Percentiles rank a stretch among this genome's conserved stretches.
phyloP scores from a whole-genome alignment of 2,113 vertebrate genomes.

The Callipepla squamata region DNA sequence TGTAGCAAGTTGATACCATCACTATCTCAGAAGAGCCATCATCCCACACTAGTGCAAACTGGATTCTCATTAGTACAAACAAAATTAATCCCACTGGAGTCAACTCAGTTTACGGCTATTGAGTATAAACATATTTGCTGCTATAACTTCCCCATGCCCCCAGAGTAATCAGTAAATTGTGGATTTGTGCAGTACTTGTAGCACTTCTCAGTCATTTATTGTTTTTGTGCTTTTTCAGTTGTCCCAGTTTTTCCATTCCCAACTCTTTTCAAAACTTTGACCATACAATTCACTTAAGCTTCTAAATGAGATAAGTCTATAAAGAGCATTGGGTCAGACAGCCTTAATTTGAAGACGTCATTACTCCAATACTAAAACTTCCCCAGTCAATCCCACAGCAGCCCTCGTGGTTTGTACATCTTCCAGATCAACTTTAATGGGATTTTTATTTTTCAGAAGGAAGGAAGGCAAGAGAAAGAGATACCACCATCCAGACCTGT shows the following conservation, averaged over 20 bases:
- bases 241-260: not conserved
- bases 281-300: slow-evolving; percentile 1
- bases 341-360: slow-evolving; percentile 41
- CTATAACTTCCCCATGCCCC: not conserved
- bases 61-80: not conserved
- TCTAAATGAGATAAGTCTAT: slow-evolving; percentile 40
- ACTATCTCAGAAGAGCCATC: not conserved
- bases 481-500: not conserved
- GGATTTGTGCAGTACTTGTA: not conserved
- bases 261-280: slow-evolving; percentile 31
- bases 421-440: not conserved
- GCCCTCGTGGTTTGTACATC: not conserved
- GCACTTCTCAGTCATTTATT: not conserved
- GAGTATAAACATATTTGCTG: not conserved
- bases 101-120: not conserved
- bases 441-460: not conserved
- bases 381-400: slow-evolving; percentile 32
- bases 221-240: not conserved
- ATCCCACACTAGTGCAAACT: not conserved
- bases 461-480: not conserved
- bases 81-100: not conserved
- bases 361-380: slow-evolving; percentile 43
- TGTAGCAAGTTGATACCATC: not conserved
- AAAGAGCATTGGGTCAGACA: slow-evolving; percentile 42
- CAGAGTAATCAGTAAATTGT: not conserved